phyloP scores from a whole-genome alignment of 2,888 invertebrate genomes.

The Microplitis manilae region DNA sequence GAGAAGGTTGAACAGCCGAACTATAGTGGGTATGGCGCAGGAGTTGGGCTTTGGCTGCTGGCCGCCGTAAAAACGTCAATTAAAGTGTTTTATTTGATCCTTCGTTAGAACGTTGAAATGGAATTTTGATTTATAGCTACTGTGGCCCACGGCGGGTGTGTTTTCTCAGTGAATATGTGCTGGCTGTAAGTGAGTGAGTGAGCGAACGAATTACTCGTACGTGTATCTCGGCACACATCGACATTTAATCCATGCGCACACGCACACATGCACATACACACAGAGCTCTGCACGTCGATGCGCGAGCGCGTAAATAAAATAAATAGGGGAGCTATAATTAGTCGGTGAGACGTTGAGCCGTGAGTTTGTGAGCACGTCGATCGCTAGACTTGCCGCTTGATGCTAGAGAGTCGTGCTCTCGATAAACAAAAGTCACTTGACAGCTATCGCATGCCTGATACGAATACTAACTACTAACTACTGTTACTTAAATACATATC shows the following conservation, averaged over 20 bases:
- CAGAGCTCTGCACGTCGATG: constrained; percentile 9
- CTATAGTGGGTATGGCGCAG: constrained; percentile 49
- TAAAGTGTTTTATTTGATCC: constrained; percentile 73
- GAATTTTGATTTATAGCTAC: constrained; percentile 71
- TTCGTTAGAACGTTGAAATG: constrained; percentile 73
- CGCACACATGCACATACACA: constrained; percentile 24
- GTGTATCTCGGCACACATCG: constrained; percentile 4
- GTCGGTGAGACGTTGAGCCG: constrained; percentile 54
- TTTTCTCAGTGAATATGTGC: constrained; percentile 36
- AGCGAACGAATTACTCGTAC: constrained; percentile 18
- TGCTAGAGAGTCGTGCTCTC: constrained; percentile 9
- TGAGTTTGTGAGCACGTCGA: constrained; percentile 37
- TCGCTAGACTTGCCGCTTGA: constrained; percentile 38
- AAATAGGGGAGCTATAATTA: constrained; percentile 71
- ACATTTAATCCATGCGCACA: constrained; percentile 45
- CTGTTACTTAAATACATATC: constrained; percentile 1
- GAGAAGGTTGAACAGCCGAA: constrained; percentile 58
- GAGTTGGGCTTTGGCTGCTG: constrained; percentile 67
- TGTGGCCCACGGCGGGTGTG: constrained; percentile 52
- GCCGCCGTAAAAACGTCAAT: constrained; percentile 72
- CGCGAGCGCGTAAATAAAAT: constrained; percentile 67
- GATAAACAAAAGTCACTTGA: constrained; percentile 30
- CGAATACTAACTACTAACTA: neutral
- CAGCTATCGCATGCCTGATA: constrained; percentile 15
- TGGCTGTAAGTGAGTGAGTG: neutral